Base-by-base conservation (phyloP, 1,140 invertebrate genomes). In the Orius insidiosus region DNA sequence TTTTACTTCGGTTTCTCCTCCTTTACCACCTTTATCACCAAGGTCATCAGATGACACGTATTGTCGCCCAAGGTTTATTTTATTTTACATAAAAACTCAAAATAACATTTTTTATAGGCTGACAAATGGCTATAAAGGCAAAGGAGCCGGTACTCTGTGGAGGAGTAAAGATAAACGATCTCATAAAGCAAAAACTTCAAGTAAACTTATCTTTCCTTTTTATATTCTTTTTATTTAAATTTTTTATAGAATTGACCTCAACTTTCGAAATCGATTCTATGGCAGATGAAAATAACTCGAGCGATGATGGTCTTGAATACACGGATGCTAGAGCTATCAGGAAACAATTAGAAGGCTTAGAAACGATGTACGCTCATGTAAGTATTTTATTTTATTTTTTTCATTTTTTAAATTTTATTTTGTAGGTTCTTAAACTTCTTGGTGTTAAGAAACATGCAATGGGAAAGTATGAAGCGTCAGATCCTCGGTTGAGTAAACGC, bases 321-420 rank as follows among this genome's bases (percentile, higher is more conserved):
- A 78, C 78, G 11, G 81, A 86, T 60, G 78, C 80, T 0, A 66
- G 76, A 52, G 76, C 78, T 2, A 85, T 88, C 24, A 68, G 83
- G 37, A 76, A 83, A 48, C 85, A 90, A 57, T 62, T 93, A 13
- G 78, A 86, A 56, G 82, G 83, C 1, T 67, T 93, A 7, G 86
- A 92, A 68, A 78, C 72, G 48, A 90, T 90, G 85, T 92, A 93
- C 58, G 76, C 76, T 7, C 75, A 81, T 63, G 75, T 74, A 56
- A 54, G 45, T 51, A 40, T 40, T 7, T 13, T 10, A 40, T 44
- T 13, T 24, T 16, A 5, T 46, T 5, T n/a, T 11, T 38, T 37
- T 36, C 16, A 11, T 30, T n/a, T 44, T n/a, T n/a, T n/a, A 3
- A 31, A 36, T 30, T 48, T 48, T 33, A 14, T 38, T 38, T 24